Conservation (phyloP, 2,888 invertebrate species). For the Masnerella sp. region DNA sequence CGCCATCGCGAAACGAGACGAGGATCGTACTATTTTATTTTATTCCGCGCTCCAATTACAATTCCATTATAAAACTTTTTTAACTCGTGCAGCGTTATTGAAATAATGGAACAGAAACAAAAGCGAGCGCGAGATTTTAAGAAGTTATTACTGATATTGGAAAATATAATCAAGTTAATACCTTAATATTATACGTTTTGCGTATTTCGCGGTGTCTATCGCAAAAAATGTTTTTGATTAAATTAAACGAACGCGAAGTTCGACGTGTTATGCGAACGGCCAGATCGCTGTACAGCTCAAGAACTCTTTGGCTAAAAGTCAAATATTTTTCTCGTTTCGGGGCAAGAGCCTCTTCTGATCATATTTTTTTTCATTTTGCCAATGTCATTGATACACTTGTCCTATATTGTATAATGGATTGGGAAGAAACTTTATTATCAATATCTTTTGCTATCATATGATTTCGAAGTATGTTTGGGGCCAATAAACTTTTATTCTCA, state of each 20-base stretch:
- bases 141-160: slow-evolving; percentile 1
- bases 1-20: slow-evolving; percentile 9
- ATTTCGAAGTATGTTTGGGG: not conserved
- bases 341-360: slow-evolving; percentile 5
- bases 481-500: too few relatives aligned
- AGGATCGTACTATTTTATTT: not conserved
- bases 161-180: slow-evolving; percentile 30
- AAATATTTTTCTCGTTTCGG: slow-evolving; percentile 36
- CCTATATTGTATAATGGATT: slow-evolving; percentile 38
- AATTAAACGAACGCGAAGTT: slow-evolving; percentile 29
- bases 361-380: slow-evolving; percentile 26
- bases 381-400: slow-evolving; percentile 32
- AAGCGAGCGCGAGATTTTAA: not conserved
- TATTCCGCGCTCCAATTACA: not conserved
- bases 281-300: slow-evolving; percentile 23
- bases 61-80: not conserved
- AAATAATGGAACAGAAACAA: slow-evolving; percentile 7
- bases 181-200: slow-evolving; percentile 13
- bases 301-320: slow-evolving; percentile 44
- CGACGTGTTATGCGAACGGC: slow-evolving; percentile 7
- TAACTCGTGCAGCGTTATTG: not conserved
- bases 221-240: slow-evolving; percentile 24
- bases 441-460: not conserved
- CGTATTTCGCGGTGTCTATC: slow-evolving; percentile 4
- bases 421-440: not conserved